Evolutionary conservation across 1,140 invertebrate species (phyloP), one percentile per base, ranked within the genome.

Genomic region (Anadara kagoshimensis): DNA sequence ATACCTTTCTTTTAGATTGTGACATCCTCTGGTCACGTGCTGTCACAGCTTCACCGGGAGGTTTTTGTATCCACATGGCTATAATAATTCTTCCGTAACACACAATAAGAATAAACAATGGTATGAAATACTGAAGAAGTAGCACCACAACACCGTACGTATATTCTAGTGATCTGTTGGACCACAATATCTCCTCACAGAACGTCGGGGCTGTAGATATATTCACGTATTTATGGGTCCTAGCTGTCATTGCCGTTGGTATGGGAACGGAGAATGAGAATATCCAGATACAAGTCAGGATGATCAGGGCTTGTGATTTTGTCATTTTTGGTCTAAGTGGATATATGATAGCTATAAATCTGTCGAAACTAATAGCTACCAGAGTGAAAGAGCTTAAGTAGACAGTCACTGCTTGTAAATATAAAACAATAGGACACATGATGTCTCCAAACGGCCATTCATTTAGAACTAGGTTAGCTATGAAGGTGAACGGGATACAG

Each of bases 341-440:
- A 90, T 94, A 94, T 90, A 97, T 94, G 0, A 98, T 97, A 0
- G 97, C 96, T 24, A 98, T 94, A 86, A 98, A 99, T 20, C 97
- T 71, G 91, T 99, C 97, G 0, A 96, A 95, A 73, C 95, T 96
- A 94, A 99, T 98, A 53, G 98, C 96, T 64, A 96, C 94, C 14
- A 98, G 90, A 79, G 98, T 96, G 72, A 98, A 95, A 57, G 95
- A 96, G 78, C 95, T 97, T 5, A 97, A 97, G 84, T 98, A 98
- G 86, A 98, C 97, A 79, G 98, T 98, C 47, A 98, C 96, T 24
- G 94, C 95, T 0, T 97, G 98, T 0, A 94, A 94, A 36, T 95
- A 97, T 93, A 97, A 85, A 29, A 86, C 85, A 14, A 88, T 92
- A 80, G 98, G 98, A 90, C 97, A 99, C 92, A 97, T 94, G 49